Evolutionary conservation across 1,140 invertebrate species (phyloP).

Genomic region (Pseudomyrmex flavicornis): DNA sequence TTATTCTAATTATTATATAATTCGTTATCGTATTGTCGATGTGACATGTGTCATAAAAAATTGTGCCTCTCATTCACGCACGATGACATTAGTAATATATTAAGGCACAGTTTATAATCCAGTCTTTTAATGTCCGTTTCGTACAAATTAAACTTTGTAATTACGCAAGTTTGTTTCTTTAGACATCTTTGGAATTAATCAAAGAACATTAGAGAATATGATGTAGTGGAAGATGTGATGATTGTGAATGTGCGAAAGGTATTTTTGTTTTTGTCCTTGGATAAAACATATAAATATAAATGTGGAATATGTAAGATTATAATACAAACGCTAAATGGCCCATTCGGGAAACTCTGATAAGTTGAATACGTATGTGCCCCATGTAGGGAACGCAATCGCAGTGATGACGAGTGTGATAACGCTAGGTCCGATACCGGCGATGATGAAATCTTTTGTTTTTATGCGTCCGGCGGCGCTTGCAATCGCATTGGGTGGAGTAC

Average conservation of each 20-base stretch:
- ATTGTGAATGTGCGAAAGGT: not conserved
- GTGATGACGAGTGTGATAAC: conserved; percentile 90
- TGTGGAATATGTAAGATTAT: too few species aligned
- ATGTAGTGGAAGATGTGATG: not conserved
- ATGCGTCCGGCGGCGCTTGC: conserved; percentile 93
- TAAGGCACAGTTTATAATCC: not conserved
- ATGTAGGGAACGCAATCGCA: conserved; percentile 89
- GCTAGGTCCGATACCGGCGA: conserved; percentile 92
- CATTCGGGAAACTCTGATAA: conserved; percentile 86
- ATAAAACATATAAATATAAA: too few species aligned
- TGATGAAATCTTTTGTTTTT: conserved; percentile 91
- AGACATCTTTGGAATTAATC: conserved; percentile 3
- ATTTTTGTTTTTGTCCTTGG: not conserved
- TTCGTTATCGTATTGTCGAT: conserved; percentile 67
- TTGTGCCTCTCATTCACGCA: conserved; percentile 60
- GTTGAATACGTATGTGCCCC: conserved; percentile 86
- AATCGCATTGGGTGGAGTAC: conserved; percentile 97
- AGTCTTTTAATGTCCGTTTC: not conserved
- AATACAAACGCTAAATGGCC: conserved; percentile 72
- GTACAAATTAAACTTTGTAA: not conserved
- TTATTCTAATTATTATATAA: too few species aligned
- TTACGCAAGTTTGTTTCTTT: not conserved
- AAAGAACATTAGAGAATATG: conserved; percentile 1
- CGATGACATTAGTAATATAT: conserved; percentile 66
- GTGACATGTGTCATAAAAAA: conserved; percentile 76